phyloP scores from a whole-genome alignment of 2,797 vertebrate species.

The Cuniculus paca region DNA sequence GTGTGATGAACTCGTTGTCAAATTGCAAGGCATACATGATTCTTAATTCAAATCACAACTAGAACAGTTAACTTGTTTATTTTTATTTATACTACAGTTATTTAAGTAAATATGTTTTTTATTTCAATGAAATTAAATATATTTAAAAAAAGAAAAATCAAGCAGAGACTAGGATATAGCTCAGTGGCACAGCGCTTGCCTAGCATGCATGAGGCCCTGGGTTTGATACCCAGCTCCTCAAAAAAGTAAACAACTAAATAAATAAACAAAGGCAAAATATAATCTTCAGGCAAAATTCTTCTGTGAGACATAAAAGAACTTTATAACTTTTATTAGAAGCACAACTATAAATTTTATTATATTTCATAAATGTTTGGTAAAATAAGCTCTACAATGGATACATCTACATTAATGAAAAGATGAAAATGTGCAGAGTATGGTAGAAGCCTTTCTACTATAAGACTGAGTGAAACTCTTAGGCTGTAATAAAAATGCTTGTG shows the following conservation, averaged over 20 bases:
- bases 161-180: too few relatives aligned
- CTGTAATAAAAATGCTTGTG: slow-evolving; percentile 64
- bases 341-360: neutral
- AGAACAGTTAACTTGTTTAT: neutral
- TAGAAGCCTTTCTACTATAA: slow-evolving; percentile 53
- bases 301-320: slow-evolving; percentile 65
- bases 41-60: neutral
- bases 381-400: slow-evolving; percentile 41
- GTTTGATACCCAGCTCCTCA: neutral
- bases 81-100: neutral
- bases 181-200: too few relatives aligned
- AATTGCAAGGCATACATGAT: neutral
- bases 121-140: slow-evolving; percentile 24
- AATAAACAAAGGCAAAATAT: neutral
- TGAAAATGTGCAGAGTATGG: neutral
- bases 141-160: neutral
- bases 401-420: slow-evolving; percentile 75
- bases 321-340: slow-evolving; percentile 12
- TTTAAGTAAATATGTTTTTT: slow-evolving; percentile 37
- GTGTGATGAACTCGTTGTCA: neutral
- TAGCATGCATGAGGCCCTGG: too few relatives aligned
- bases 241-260: neutral
- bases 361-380: slow-evolving; percentile 52
- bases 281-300: slow-evolving; percentile 26
- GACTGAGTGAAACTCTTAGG: slow-evolving; percentile 11